phyloP scores from a whole-genome alignment of 1,140 invertebrate species.

The Nasonia vitripennis region DNA sequence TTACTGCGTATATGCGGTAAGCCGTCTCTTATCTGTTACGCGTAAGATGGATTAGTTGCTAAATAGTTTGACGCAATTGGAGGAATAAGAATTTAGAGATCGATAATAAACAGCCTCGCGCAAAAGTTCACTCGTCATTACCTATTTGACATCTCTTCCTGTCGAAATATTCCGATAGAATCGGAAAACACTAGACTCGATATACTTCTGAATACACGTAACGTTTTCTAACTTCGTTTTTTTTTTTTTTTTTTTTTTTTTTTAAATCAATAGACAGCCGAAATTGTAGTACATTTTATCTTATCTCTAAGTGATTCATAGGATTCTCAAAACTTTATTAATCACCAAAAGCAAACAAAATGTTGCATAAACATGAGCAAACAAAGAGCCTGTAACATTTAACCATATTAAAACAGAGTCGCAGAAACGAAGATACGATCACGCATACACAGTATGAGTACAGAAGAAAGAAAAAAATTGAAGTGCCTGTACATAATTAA shows the following conservation, averaged over 20 bases:
- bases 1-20: background rate
- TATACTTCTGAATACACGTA: background rate
- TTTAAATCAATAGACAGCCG: background rate
- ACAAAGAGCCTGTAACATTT: background rate
- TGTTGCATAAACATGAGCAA: background rate
- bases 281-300: background rate
- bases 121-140: too few species aligned
- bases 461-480: background rate
- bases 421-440: background rate
- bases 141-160: too few species aligned
- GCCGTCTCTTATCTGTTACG: background rate
- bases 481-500: constrained; percentile 13
- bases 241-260: too few species aligned
- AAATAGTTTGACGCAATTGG: too few species aligned
- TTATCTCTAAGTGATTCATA: background rate
- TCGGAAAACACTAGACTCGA: background rate
- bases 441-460: background rate
- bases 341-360: background rate
- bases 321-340: background rate
- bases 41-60: background rate
- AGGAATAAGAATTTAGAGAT: too few species aligned
- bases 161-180: background rate
- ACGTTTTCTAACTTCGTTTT: background rate
- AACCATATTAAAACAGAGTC: background rate
- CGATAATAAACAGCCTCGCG: background rate